Percentiles rank a stretch among this genome's conserved stretches.
phyloP scores from a whole-genome alignment of 2,888 invertebrate species.

The Lordiphosa andalusiaca region DNA sequence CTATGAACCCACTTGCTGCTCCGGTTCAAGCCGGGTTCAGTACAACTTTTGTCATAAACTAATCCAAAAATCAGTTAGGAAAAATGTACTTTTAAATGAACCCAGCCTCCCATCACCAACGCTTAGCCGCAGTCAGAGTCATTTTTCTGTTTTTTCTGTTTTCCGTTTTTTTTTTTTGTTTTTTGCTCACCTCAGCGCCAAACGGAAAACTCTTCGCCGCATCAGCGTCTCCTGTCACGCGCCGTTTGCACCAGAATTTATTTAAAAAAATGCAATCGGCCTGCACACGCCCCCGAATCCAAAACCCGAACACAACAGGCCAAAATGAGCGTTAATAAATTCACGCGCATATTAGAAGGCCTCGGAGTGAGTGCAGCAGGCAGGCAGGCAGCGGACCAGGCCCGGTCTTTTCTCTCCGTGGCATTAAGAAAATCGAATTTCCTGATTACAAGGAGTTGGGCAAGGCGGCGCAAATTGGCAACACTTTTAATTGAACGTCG shows the following conservation, averaged over 20 bases:
- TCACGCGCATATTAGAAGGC: slow-evolving; percentile 68
- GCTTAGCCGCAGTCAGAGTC: no score
- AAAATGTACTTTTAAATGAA: no score
- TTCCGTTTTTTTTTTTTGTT: no score
- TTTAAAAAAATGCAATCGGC: slow-evolving; percentile 71
- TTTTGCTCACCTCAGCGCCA: no score
- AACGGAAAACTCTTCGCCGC: neutral
- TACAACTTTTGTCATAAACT: no score
- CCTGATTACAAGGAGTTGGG: slow-evolving; percentile 69
- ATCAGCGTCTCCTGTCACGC: slow-evolving; percentile 54
- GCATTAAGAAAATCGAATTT: slow-evolving; percentile 78
- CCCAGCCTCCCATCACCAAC: no score
- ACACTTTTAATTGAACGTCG: slow-evolving; percentile 69
- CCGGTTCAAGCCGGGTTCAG: no score
- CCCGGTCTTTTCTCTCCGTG: slow-evolving; percentile 33
- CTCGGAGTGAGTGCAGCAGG: slow-evolving; percentile 11
- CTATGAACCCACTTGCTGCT: no score
- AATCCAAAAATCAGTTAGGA: no score
- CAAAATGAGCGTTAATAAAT: slow-evolving; percentile 71
- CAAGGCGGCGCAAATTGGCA: slow-evolving; percentile 66
- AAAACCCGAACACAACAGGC: slow-evolving; percentile 19
- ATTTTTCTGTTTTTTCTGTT: no score
- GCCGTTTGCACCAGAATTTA: slow-evolving; percentile 75
- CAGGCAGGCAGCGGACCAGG: slow-evolving; percentile 6
- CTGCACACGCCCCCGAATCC: slow-evolving; percentile 63